These are phyloP conservation scores for Anguilla megastoma DNA, from an alignment of 2,797 vertebrate species.

Conservation along the genomic window DNA sequence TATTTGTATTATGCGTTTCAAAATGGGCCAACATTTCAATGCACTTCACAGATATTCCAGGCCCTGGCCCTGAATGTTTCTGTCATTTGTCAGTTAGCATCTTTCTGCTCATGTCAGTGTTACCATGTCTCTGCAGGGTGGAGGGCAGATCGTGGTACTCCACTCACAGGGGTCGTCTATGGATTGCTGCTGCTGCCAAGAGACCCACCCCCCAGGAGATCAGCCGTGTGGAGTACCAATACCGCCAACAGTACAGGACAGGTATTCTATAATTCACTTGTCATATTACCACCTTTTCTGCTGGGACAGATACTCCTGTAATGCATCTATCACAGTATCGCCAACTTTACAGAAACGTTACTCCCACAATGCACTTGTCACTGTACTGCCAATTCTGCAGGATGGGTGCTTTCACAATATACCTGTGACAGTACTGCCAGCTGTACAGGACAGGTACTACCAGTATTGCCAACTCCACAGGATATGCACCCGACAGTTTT, in stretches of 20 bases:
- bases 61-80: background rate
- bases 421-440: background rate
- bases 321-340: conserved; percentile 68
- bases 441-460: background rate
- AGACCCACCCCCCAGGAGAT: conserved; percentile 85
- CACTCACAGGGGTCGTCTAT: conserved; percentile 89
- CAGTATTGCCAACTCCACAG: too few relatives aligned
- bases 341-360: conserved; percentile 79
- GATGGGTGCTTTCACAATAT: background rate
- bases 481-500: too few relatives aligned
- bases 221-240: conserved; percentile 81
- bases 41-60: background rate
- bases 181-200: conserved; percentile 95
- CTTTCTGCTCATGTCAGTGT: background rate
- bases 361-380: background rate
- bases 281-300: background rate
- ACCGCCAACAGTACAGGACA: conserved; percentile 76
- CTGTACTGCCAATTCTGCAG: too few relatives aligned
- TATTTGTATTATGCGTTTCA: too few relatives aligned
- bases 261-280: conserved; percentile 66
- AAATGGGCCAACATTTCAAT: too few relatives aligned
- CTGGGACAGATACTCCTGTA: background rate
- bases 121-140: conserved; percentile 71
- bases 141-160: conserved; percentile 97
- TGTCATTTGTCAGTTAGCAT: conserved; percentile 5